Percentiles rank a stretch among this genome's conserved stretches.
Evolutionary conservation across 2,113 vertebrate species (phyloP).

Genomic region (Alethe castanea): DNA sequence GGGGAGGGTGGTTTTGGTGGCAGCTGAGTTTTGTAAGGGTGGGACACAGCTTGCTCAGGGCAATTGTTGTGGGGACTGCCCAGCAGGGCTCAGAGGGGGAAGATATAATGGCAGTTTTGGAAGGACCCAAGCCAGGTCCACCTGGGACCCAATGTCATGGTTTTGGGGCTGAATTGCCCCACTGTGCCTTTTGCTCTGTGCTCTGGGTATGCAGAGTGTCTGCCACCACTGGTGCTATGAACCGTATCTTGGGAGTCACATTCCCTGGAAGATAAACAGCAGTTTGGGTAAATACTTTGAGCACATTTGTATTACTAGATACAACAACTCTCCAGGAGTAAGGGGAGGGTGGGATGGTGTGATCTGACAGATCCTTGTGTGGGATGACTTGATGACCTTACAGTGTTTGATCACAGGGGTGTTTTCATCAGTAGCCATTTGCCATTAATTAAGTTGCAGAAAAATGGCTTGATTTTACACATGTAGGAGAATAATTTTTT

Average conservation of each 20-base stretch:
- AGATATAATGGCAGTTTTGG: neutral
- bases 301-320: neutral
- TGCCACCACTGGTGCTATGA: neutral
- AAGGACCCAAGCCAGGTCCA: neutral
- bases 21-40: no score
- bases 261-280: neutral
- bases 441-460: neutral
- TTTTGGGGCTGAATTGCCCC: neutral
- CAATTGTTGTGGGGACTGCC: neutral
- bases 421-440: neutral
- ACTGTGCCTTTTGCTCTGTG: no score
- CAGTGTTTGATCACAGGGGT: neutral
- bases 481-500: neutral
- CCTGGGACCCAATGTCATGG: fast-evolving
- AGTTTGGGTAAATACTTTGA: neutral
- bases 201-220: neutral
- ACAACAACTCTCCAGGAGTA: no score
- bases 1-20: no score
- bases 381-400: neutral
- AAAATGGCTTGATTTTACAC: neutral
- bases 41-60: no score
- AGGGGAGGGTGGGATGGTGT: neutral
- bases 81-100: neutral
- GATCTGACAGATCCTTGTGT: neutral
- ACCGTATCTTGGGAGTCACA: fast-evolving